These are phyloP conservation scores for Phortica magna DNA, from an alignment of 2,888 invertebrate genomes.

Conservation along the genomic window DNA sequence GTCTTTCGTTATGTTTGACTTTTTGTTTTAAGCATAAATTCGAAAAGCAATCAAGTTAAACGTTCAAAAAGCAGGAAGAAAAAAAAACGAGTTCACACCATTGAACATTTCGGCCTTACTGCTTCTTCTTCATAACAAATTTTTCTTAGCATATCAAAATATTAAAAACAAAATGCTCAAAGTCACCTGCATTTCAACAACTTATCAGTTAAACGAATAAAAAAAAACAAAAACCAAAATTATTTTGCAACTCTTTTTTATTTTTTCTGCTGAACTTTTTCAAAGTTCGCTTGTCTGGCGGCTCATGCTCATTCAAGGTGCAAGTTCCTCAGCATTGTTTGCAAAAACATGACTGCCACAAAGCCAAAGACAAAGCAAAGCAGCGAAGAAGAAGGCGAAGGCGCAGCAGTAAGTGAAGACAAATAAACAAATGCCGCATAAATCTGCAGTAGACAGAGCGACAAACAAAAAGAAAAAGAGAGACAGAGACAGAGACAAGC, in stretches of 20 bases:
- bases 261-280: neutral
- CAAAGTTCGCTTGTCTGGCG: neutral
- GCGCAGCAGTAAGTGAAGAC: neutral
- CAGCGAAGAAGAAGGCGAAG: neutral
- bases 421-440: conserved; percentile 10
- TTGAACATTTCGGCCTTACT: no score
- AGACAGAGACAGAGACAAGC: neutral
- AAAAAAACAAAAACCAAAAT: conserved; percentile 8
- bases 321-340: conserved; percentile 33
- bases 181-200: neutral
- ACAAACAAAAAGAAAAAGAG: neutral
- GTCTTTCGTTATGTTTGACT: conserved; percentile 57
- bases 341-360: neutral
- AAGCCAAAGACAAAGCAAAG: conserved; percentile 18
- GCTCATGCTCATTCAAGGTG: conserved; percentile 35
- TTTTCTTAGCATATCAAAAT: no score
- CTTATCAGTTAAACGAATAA: conserved; percentile 4
- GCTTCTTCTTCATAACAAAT: no score
- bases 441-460: conserved; percentile 9
- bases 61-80: neutral
- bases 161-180: no score
- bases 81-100: no score
- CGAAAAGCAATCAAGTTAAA: no score
- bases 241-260: neutral
- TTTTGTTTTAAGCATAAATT: conserved; percentile 9